phyloP scores from a whole-genome alignment of 2,797 vertebrate genomes.

The Trachops cirrhosus region DNA sequence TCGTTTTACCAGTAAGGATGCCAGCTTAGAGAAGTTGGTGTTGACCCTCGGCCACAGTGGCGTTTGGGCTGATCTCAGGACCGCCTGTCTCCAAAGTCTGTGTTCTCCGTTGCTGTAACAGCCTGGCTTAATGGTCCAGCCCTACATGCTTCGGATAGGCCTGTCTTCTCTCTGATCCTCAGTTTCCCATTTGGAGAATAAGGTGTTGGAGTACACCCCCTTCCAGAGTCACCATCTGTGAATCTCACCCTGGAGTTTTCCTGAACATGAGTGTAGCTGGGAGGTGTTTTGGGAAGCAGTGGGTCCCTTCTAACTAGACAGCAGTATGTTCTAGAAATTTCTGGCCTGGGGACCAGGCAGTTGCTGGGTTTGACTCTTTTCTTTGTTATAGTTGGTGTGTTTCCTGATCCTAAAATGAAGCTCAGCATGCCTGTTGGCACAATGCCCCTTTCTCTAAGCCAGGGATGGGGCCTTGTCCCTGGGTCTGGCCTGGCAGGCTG shows the following conservation, averaged over 20 bases:
- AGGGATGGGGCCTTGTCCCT: neutral
- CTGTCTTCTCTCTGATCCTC: neutral
- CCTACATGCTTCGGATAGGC: neutral
- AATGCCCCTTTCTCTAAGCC: neutral
- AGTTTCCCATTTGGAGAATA: neutral
- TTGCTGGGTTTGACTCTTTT: neutral
- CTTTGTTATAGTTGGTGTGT: neutral
- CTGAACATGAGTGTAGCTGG: neutral
- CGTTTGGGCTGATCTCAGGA: neutral
- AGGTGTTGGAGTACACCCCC: neutral
- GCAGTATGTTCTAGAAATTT: constrained; percentile 8
- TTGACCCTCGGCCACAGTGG: neutral
- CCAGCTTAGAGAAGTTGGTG: neutral
- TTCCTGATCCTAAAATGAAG: neutral
- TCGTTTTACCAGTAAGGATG: neutral
- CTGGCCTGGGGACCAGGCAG: neutral
- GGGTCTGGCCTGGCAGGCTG: neutral
- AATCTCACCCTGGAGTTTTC: neutral
- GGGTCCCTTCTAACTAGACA: neutral
- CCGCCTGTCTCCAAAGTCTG: neutral
- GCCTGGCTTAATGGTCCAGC: neutral
- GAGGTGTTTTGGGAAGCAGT: neutral
- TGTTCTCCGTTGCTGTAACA: neutral
- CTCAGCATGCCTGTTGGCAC: neutral
- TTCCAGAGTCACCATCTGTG: neutral